Percentiles rank a stretch among this genome's conserved stretches.
These are phyloP conservation scores for Dicrurus megarhynchus DNA, from an alignment of 2,113 vertebrate genomes.

Conservation along the genomic window DNA sequence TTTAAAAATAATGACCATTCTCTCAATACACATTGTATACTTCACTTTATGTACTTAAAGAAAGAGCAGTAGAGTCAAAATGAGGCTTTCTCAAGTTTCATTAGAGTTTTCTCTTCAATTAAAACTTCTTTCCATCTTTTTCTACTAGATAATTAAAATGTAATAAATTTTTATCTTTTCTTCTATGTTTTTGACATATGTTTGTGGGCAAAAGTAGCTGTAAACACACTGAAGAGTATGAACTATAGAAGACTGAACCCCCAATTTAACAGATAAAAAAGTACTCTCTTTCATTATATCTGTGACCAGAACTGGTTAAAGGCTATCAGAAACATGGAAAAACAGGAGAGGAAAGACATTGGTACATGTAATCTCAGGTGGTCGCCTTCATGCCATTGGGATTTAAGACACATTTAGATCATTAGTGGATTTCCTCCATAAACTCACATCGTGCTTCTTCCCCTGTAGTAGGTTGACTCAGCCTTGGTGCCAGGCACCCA, in stretches of 20 bases:
- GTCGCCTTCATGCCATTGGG: accelerated
- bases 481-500: neutral
- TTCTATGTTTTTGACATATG: neutral
- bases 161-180: neutral
- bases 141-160: neutral
- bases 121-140: neutral
- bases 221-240: neutral
- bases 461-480: neutral
- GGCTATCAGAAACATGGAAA: neutral
- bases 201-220: neutral
- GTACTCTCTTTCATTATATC: neutral
- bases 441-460: neutral
- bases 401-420: neutral
- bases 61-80: neutral
- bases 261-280: neutral
- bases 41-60: neutral
- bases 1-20: neutral
- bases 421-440: neutral
- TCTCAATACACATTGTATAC: neutral
- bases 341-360: neutral
- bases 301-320: neutral
- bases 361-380: neutral
- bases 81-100: neutral
- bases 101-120: neutral
- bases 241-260: neutral